Base-by-base conservation (phyloP, 1,140 invertebrate genomes). In the Acromyrmex charruanus region DNA sequence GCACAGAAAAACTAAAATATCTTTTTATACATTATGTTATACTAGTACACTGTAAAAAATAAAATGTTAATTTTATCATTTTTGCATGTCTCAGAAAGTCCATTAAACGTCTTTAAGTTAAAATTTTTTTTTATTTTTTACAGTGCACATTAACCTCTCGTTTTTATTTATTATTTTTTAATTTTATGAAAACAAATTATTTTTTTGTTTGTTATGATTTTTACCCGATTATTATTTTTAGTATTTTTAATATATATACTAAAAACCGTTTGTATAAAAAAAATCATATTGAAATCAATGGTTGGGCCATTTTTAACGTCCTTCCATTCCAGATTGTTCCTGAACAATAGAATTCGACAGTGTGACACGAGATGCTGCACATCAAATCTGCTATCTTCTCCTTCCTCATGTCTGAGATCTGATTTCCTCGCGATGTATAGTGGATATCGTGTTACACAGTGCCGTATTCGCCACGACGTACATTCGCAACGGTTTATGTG, bases 361-460 rank as follows among this genome's bases (percentile, higher is more conserved):
- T 59, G 71, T 66, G 77, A 90, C 58, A 68, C 6, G 51, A 44
- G 9, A 79, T 58, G 75, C 58, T 65, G 74, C 81, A 85, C 85
- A 85, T 89, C 84, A 25, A 65, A 80, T 66, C 55, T 79, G 77
- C 88, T 90, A 89, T 89, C 84, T 71, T 77, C 86, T 84, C 81
- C 88, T 92, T 93, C 91, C 89, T 89, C 77, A 65, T 90, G 90
- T 87, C 81, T 85, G 84, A 91, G 91, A 93, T 92, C 91, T 90
- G 88, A 92, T 93, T 93, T 92, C 92, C 77, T 81, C 68, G 77
- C 77, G 87, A 90, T 92, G 66, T 90, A 84, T 82, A 39, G 44
- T 21, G 65, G 66, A 81, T 90, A 91, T 91, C 91, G 71, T 49
- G 77, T 91, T 92, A 89, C 91, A 86, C 84, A 69, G 79, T 75